phyloP scores from a whole-genome alignment of 53 echinoderm and acorn worm species.

The Echinometra lucunter region DNA sequence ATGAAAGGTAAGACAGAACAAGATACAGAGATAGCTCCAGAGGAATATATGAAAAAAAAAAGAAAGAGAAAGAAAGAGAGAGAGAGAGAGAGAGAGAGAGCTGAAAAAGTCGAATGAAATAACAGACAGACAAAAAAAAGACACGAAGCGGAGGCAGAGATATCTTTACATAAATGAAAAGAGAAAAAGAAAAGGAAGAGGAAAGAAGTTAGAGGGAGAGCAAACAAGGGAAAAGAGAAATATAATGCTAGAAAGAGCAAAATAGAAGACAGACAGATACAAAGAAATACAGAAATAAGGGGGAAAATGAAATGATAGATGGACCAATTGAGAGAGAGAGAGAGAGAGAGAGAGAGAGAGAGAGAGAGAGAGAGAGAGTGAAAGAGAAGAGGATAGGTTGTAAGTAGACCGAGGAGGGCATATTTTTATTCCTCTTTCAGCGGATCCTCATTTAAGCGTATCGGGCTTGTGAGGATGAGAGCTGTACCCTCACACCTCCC shows the following conservation, averaged over 20 bases:
- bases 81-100: not conserved
- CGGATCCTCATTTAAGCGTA: constrained; percentile 53
- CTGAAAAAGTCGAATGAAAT: too few relatives aligned
- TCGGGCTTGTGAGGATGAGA: constrained; percentile 40
- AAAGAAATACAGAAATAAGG: too few relatives aligned
- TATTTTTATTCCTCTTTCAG: constrained; percentile 35
- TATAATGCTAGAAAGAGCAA: too few relatives aligned
- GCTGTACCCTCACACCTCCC: constrained; percentile 32
- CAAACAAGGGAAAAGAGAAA: too few relatives aligned
- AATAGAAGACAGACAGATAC: too few relatives aligned
- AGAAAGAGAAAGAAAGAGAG: not conserved
- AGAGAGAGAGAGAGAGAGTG: not conserved
- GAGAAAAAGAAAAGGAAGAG: not conserved
- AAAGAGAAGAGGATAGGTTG: not conserved
- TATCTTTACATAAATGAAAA: too few relatives aligned
- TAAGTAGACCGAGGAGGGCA: constrained; percentile 46
- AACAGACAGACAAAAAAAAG: too few relatives aligned
- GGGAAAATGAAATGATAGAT: too few relatives aligned
- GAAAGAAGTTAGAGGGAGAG: not conserved
- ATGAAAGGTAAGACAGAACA: too few relatives aligned
- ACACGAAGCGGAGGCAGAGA: too few relatives aligned
- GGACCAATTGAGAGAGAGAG: not conserved
- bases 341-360: not conserved
- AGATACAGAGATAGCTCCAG: too few relatives aligned
- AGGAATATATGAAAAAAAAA: not conserved